A percentile compares a stretch with the other conserved stretches of the same genome.
Conservation (phyloP, 2,113 vertebrate species). For the Aspiorhynchus laticeps region DNA sequence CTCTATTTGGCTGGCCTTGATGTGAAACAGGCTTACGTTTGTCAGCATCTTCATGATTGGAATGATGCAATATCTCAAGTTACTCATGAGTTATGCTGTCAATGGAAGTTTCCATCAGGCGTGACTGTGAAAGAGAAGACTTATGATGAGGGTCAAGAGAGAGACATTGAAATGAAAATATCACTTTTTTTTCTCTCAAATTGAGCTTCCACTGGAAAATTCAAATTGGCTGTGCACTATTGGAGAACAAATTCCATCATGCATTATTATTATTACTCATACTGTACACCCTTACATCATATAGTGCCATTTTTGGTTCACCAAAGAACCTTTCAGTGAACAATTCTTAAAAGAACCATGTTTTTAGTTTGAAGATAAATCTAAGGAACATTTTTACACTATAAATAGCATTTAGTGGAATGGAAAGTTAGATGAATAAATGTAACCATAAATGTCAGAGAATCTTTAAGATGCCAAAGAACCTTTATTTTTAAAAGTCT, state of each 20-base stretch:
- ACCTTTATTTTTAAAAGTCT: too few species aligned
- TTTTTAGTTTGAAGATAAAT: too few species aligned
- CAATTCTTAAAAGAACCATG: too few species aligned
- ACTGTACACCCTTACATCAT: not conserved
- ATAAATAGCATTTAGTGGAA: not conserved
- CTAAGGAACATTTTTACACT: too few species aligned
- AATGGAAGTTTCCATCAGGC: slow-evolving; percentile 13
- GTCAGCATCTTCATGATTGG: slow-evolving; percentile 32
- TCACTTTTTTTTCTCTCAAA: not conserved
- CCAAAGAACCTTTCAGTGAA: not conserved
- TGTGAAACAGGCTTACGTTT: slow-evolving; percentile 13
- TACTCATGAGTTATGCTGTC: slow-evolving; percentile 21
- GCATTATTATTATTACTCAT: not conserved
- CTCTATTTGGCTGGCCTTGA: slow-evolving; percentile 3
- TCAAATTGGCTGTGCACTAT: not conserved
- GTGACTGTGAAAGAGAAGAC: not conserved
- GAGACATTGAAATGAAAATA: not conserved
- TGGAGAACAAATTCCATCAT: not conserved
- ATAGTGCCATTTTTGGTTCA: not conserved
- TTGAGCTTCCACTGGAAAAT: not conserved
- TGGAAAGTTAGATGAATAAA: too few species aligned
- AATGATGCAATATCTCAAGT: slow-evolving; percentile 20
- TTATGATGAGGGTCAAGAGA: not conserved
- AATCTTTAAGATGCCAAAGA: too few species aligned
- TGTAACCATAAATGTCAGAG: too few species aligned